Base-by-base conservation (phyloP, 2,888 invertebrate species). In the Imbricaverruca yamaguchii region DNA sequence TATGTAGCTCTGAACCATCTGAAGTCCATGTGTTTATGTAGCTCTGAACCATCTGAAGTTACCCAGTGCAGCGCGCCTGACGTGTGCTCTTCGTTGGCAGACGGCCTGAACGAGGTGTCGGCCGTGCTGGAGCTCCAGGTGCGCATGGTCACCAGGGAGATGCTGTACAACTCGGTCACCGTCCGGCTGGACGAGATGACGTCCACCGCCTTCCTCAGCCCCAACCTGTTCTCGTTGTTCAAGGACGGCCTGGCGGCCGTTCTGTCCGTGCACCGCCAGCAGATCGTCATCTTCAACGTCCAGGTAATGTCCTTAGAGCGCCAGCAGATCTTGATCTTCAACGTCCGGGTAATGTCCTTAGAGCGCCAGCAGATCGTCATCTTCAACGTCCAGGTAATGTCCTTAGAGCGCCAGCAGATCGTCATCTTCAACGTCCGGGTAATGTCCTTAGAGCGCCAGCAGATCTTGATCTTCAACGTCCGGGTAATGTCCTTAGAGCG, bases 111-210 rank as follows among this genome's bases (percentile, higher is more conserved):
- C 87, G 96, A 95, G 87, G 93, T 94, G 0, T 94, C 94, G 87
- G 95, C 97, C 0, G 92, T 94, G 85, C 97, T 97, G 94, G 94
- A 93, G 83, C 90, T 98, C 0, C 92, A 93, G 0, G 97, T 97
- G 0, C 91, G 96, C 0, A 89, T 97, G 57, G 94, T 98, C 82
- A 97, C 97, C 0, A 95, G 96, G 86, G 94, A 96, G 84, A 97
- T 98, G 95, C 89, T 98, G 1, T 92, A 93, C 86, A 96, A 96
- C 87, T 96, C 97, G 0, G 95, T 98, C 69, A 97, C 97, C 0
- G 93, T 98, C 0, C 91, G 97, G 4, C 88, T 98, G 25, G 94
- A 94, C 86, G 95, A 96, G 85, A 96, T 97, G 94, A 96, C 95
- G 0, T 93, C 94, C 80, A 94, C 95, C 85, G 93, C 94, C 8